Percentiles rank a stretch among this genome's conserved stretches.
Evolutionary conservation across 64 coral and sea anemone species (phyloP).

Genomic region (Stichodactyla mertensii): DNA sequence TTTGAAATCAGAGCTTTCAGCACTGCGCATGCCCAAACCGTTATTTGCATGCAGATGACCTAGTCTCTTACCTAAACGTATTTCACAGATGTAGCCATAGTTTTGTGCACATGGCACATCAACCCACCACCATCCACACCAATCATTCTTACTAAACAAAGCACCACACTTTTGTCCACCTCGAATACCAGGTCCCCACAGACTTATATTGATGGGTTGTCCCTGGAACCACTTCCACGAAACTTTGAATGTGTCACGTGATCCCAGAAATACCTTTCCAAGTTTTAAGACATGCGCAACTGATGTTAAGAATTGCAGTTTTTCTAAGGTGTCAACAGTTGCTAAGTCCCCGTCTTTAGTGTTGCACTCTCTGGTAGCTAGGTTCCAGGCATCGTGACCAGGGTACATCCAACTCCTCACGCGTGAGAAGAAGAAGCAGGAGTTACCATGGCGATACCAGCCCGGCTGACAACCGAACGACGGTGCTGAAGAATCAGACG

Average conservation of each 20-base stretch:
- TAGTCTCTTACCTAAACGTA: neutral
- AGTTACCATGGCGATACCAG: constrained; percentile 9
- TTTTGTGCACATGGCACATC: neutral
- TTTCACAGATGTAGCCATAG: neutral
- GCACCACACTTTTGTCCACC: neutral
- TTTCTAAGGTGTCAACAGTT: neutral
- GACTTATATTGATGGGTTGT: neutral
- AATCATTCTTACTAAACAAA: neutral
- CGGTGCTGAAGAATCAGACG: neutral
- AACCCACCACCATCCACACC: constrained; percentile 10
- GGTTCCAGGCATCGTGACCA: neutral
- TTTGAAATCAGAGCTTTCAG: too few species aligned
- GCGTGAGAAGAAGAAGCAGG: neutral
- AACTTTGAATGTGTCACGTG: neutral
- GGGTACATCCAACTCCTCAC: too few species aligned
- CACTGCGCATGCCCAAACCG: too few species aligned
- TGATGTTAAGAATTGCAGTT: neutral
- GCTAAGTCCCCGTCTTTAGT: neutral
- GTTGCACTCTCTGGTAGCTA: neutral
- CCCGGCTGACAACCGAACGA: neutral
- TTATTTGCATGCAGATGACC: too few species aligned
- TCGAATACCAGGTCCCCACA: neutral
- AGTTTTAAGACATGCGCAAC: neutral
- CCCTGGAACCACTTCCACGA: neutral
- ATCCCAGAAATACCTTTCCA: neutral